phyloP scores from a whole-genome alignment of 37 sponge, comb jelly and placozoan genomes.

The Aphrocallistes beatrix region DNA sequence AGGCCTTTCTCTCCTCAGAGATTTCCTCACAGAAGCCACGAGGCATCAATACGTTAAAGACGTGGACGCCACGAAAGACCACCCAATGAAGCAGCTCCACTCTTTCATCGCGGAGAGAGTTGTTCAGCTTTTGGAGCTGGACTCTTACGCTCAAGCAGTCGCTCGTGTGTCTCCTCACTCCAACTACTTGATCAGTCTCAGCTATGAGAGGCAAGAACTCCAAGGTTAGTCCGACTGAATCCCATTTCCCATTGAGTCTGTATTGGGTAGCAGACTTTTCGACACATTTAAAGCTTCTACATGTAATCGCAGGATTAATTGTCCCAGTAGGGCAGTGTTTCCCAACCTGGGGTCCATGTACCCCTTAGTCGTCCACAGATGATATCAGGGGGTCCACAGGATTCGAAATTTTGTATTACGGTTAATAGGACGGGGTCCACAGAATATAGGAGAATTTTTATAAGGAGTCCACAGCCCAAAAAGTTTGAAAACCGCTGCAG shows the following conservation, averaged over 20 bases:
- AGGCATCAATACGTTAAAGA: conserved; percentile 10
- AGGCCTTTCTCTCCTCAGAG: background rate
- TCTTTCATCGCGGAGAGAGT: background rate
- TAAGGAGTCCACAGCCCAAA: too few relatives aligned
- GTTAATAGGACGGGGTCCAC: too few relatives aligned
- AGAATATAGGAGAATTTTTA: too few relatives aligned
- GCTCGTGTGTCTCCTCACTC: background rate
- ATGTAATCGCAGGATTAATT: too few relatives aligned
- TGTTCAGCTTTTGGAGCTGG: background rate
- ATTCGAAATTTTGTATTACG: too few relatives aligned
- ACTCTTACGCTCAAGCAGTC: background rate
- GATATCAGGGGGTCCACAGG: background rate
- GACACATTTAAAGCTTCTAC: too few relatives aligned
- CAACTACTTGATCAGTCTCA: background rate
- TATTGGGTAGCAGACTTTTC: too few relatives aligned
- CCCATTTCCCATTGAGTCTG: too few relatives aligned
- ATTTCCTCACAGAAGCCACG: background rate
- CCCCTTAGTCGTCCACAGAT: background rate
- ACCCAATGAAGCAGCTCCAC: background rate
- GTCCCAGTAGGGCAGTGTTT: too few relatives aligned
- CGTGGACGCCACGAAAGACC: background rate
- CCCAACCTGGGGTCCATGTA: background rate
- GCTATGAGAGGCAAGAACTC: background rate
- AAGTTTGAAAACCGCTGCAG: too few relatives aligned
- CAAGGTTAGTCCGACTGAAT: too few relatives aligned